Evolutionary conservation across 2,113 vertebrate species (phyloP), one percentile per base, ranked within the genome.

Genomic region (Stictonetta naevosa): DNA sequence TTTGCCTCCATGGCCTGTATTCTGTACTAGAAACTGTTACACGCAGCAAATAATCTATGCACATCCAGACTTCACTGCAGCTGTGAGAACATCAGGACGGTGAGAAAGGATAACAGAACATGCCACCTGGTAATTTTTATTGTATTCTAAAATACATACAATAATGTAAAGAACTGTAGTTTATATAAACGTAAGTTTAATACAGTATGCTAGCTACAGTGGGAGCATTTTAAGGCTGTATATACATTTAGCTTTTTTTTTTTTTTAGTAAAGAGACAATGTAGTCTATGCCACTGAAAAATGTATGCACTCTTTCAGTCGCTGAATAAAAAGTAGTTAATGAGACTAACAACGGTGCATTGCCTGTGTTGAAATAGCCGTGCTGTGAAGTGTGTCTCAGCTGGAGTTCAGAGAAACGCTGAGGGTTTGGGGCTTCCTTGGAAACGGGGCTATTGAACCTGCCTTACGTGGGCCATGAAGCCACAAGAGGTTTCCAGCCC

Each of bases 251-350:
- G 94, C 66, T 38, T 38, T 38, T 38, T 38, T 38, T 88, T 93
- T 96, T 50, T 97, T 95, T 97, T 94, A 90, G 96, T 88, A 96
- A 97, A 90, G 91, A 93, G 86, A 66, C 81, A 87, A 91, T 92
- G 76, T 74, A 77, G 67, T 77, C 82, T 80, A 8, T 95, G 96
- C 86, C 84, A 83, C 86, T 95, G 88, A 83, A 72, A 92, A 56
- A n/a, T 88, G 73, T 71, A 81, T 97, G 96, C 87, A 95, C 83
- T 91, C 90, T 92, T 84, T 86, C 95, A 94, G 10, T 22, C 34
- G 86, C 71, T 76, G 36, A 98, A 98, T 98, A 98, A 98, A 98
- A 93, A 46, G 73, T 72, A 97, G 83, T 69, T 93, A 77, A 73
- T 67, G 84, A 91, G 58, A 80, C 38, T 23, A 46, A 44, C 2